phyloP scores from a whole-genome alignment of 2,888 invertebrate species.

The Drosophila demipolita region DNA sequence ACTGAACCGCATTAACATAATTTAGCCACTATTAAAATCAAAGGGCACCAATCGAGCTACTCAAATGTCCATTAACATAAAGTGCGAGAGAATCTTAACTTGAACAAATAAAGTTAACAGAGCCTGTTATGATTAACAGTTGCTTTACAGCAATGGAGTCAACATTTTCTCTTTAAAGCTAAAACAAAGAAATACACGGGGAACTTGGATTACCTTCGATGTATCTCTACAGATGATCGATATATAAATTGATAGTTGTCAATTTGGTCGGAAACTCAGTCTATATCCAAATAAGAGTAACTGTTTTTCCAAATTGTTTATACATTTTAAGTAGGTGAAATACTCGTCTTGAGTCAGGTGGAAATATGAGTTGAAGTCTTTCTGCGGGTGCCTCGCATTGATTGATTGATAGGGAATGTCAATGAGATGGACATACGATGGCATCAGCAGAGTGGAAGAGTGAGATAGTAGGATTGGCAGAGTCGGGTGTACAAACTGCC shows the following conservation, averaged over 20 bases:
- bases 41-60: not conserved
- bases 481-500: not conserved
- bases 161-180: not conserved
- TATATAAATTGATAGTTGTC: not conserved
- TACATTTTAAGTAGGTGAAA: slow-evolving; percentile 8
- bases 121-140: not conserved
- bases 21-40: not conserved
- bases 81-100: not conserved
- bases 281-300: not conserved
- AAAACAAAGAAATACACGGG: not conserved
- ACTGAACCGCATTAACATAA: not conserved
- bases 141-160: not conserved
- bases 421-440: not conserved
- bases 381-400: slow-evolving; percentile 3
- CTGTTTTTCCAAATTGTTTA: not conserved
- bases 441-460: not conserved
- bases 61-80: not conserved
- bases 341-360: not conserved
- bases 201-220: not conserved
- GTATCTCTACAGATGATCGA: not conserved
- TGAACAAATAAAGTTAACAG: not conserved
- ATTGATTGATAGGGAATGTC: slow-evolving; percentile 21
- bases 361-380: not conserved
- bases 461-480: not conserved
- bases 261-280: not conserved